Base-by-base conservation (phyloP, 2,888 invertebrate species). In the Oasisia sp. region DNA sequence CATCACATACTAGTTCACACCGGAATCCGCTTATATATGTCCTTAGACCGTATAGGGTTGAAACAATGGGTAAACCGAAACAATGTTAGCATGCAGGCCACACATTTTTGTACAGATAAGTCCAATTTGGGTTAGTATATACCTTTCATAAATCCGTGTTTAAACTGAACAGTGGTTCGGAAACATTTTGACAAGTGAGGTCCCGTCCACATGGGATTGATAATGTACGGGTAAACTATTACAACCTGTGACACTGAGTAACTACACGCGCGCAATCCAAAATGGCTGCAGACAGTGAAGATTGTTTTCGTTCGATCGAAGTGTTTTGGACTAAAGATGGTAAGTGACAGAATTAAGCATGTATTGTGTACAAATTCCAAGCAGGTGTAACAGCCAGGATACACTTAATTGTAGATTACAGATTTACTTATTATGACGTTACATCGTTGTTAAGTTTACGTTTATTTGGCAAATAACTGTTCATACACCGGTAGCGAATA, bases 251-350 rank as follows among this genome's bases (percentile, higher is more conserved):
- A 74, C 74, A 74, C 27, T 19, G 74, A 74, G 74, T n/a, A 74
- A 74, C 50, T 50, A 50, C 74, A 74, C 74, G 74, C 74, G 74
- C 74, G 74, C 74, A 74, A 74, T 74, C 74, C 74, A 74, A 74
- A 74, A 74, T 74, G 74, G 74, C 74, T 74, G 74, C 74, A 27
- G 74, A 74, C 74, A 74, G 74, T 27, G 74, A 74, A 74, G 74
- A 74, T 74, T 74, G 74, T 27, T 74, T 74, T 74, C 74, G 74
- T 74, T 74, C 74, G 27, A 74, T 74, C 27, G 74, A 74, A 74
- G 74, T 74, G 74, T 74, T 74, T n/a, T 74, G 74, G 74, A 27
- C 74, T 74, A 74, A 74, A 74, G 74, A 74, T 19, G 74, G 74
- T 74, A 74, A 19, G n/a, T 74, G 74, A 74, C 74, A 19, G 27